Percentiles rank a stretch among this genome's conserved stretches.
Evolutionary conservation across 2,888 invertebrate genomes (phyloP).

Genomic region (Synanthedon tipuliformis): DNA sequence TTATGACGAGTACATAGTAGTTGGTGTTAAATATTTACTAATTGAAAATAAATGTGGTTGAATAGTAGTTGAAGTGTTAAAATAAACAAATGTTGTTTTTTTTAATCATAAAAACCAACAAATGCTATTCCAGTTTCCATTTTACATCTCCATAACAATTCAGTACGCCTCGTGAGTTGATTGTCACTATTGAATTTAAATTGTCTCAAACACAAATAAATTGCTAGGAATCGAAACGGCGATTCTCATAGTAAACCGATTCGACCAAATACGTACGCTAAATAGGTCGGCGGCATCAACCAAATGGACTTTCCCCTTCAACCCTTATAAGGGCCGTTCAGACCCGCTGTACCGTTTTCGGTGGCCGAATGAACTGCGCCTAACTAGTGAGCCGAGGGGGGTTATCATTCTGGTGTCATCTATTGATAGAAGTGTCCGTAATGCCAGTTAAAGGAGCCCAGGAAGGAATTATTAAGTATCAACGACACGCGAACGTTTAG

Average conservation of each 20-base stretch:
- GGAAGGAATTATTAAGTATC: neutral
- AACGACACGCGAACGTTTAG: neutral
- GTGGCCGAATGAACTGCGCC: conserved; percentile 44
- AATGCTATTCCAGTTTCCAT: too few species aligned
- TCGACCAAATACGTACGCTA: neutral
- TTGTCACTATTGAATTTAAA: neutral
- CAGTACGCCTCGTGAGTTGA: too few species aligned
- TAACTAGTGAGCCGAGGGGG: conserved; percentile 30
- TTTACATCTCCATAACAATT: too few species aligned
- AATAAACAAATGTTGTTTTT: too few species aligned
- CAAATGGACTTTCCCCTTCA: conserved; percentile 32
- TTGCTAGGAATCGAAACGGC: neutral
- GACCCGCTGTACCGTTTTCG: conserved; percentile 37
- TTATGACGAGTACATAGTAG: too few species aligned
- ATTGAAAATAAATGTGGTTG: too few species aligned
- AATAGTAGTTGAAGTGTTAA: too few species aligned
- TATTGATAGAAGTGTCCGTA: neutral
- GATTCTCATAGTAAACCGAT: neutral
- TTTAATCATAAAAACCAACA: too few species aligned
- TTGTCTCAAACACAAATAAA: neutral
- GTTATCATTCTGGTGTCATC: conserved; percentile 32
- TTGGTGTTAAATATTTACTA: too few species aligned
- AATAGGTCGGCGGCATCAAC: neutral
- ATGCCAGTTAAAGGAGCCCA: neutral
- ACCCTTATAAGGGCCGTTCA: conserved; percentile 36